A percentile compares a stretch with the other conserved stretches of the same genome.
These are phyloP conservation scores for Dermochelys coriacea DNA, from an alignment of 2,797 vertebrate genomes.

Conservation along the genomic window DNA sequence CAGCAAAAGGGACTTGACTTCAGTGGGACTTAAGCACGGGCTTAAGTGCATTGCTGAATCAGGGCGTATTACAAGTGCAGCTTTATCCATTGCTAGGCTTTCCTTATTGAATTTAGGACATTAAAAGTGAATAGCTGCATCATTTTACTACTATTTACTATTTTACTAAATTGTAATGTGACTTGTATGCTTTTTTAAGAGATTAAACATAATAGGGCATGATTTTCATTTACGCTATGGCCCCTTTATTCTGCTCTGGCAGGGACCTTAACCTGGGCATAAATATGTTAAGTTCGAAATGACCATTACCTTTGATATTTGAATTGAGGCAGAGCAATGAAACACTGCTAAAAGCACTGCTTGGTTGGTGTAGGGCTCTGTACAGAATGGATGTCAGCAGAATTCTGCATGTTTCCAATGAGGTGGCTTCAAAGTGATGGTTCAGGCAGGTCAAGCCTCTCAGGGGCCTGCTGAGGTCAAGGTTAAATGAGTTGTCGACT, in stretches of 20 bases:
- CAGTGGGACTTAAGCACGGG: background rate
- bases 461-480: background rate
- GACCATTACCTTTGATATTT: background rate
- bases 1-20: slow-evolving; percentile 15
- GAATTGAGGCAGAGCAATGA: background rate
- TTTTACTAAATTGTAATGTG: background rate
- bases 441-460: background rate
- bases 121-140: background rate
- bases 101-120: background rate
- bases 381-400: background rate
- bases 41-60: background rate
- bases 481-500: background rate
- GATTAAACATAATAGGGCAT: rapidly evolving
- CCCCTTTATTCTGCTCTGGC: background rate
- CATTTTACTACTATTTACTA: background rate
- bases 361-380: background rate
- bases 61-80: background rate
- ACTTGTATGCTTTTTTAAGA: background rate
- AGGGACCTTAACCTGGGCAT: rapidly evolving
- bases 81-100: background rate
- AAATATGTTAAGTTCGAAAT: background rate
- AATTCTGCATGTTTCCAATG: slow-evolving; percentile 20
- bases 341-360: background rate
- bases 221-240: background rate
- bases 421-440: slow-evolving; percentile 26